Evolutionary conservation across 2,113 vertebrate species (phyloP), one percentile per base, ranked within the genome.

Genomic region (Amphiprion ocellaris): DNA sequence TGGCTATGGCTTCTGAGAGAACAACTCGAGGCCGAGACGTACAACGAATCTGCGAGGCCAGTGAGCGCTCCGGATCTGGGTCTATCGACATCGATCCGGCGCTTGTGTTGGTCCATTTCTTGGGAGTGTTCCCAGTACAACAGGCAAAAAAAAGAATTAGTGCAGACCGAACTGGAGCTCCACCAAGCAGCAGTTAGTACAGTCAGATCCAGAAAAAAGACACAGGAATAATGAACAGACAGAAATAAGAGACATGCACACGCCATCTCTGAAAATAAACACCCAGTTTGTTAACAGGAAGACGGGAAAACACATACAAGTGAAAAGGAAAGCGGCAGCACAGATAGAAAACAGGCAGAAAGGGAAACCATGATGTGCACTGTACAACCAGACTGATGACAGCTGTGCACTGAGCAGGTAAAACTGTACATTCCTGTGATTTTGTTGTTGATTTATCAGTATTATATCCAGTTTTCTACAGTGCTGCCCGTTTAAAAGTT

Each of bases 1-100:
- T 84, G 86, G 73, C 64, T 90, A 93, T 90, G 90, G 90, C 90
- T 90, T 93, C 66, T 24, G 68, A 82, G 68, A 71, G 14, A 71
- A 69, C 41, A 60, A 49, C 52, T 72, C 2, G 24, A 73, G 58
- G 41, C 23, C 10, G 12, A 60, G 23, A 56, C 4, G 9, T 15
- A 3, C 63, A 50, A 64, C 24, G 54, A 74, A 55, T 39, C 11
- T 28, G 19, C 33, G 23, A 83, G 39, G 61, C 56, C 28, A n/a
- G 65, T 19, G 47, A 64, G 41, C 41, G 11, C 11, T 44, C 41
- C 12, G 41, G 69, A 54, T 46, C 24, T 37, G 49, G 65, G 55
- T 55, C 79, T 39, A 30, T 59, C 50, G 21, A 6, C 17, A 16
- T n/a, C 58, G 50, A 62, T 76, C 83, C 83, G 83, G 77, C 37